Base-by-base conservation (phyloP, 2,888 invertebrate genomes). In the Hypomecis atomaria region DNA sequence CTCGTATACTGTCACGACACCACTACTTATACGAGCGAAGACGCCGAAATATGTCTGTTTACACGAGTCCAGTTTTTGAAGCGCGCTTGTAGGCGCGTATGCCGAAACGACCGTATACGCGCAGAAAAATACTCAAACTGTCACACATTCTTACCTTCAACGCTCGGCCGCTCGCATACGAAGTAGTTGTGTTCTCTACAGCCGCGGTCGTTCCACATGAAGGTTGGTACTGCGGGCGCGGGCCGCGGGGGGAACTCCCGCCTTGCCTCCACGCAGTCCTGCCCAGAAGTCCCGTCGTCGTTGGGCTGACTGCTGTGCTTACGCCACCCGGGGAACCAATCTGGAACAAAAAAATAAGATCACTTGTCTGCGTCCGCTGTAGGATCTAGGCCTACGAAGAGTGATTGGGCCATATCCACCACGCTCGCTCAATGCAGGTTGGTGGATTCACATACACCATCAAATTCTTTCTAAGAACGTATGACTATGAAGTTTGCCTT, bases 251-350 rank as follows among this genome's bases (percentile, higher is more conserved):
- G 94, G 82, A 96, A 96, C 70, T 94, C 92, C 50, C 95, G 89
- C 7, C 97, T 88, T 6, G 96, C 93, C 82, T 97, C 97, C 61
- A 97, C 96, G 85, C 97, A 97, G 87, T 97, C 96, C 83, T 97
- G 96, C 5, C 95, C 94, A 33, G 96, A 96, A 9, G 96, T 94
- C 0, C 96, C 96, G 79, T 97, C 97, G 82, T 97, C 97, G 81
- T 96, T 97, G 0, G 97, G 97, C 81, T 97, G 97, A 70, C 94
- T 89, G 50, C 94, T 94, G 83, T 95, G 95, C 71, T 95, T 94
- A 5, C 94, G 90, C 96, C 96, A 97, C 0, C 97, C 97, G 5
- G 96, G 95, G 82, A 97, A 97, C 97, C 97, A 97, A 85, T 97
- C 97, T 97, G 73, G 71, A 69, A 67, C 62, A 71, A 11, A 6